These are phyloP conservation scores for Beroe ovata DNA, from an alignment of 37 sponge, comb jelly and placozoan species.

Conservation along the genomic window DNA sequence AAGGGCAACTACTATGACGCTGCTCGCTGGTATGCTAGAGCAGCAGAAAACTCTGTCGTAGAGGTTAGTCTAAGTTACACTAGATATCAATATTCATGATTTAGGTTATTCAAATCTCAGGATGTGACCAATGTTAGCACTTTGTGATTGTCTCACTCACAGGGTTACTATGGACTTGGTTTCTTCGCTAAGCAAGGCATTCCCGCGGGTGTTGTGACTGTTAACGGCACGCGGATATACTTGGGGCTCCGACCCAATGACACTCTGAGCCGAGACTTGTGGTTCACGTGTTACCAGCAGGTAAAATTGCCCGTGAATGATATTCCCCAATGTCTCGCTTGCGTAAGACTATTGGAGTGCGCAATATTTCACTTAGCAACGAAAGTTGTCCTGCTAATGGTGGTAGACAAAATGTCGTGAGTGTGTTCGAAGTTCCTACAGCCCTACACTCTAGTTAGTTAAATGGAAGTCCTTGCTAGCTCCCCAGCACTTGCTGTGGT, in stretches of 20 bases:
- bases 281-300: slow-evolving; percentile 16
- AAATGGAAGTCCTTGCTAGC: no score
- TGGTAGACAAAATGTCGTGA: no score
- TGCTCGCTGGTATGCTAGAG: slow-evolving; percentile 23
- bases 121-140: no score
- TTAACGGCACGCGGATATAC: neutral
- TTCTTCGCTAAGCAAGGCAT: slow-evolving; percentile 6
- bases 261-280: neutral
- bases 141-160: neutral
- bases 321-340: no score
- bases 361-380: no score
- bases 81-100: neutral
- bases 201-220: slow-evolving; percentile 9
- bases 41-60: slow-evolving; percentile 10
- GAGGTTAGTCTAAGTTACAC: slow-evolving; percentile 51
- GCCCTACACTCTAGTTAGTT: no score
- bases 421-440: no score
- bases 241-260: neutral
- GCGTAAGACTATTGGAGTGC: no score
- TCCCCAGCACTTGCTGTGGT: no score
- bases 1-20: neutral
- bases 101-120: neutral
- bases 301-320: no score
- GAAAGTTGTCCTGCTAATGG: no score
- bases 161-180: slow-evolving; percentile 32